Evolutionary conservation across 2,113 vertebrate genomes (phyloP), one percentile per base, ranked within the genome.

Genomic region (Pluvianellus socialis): DNA sequence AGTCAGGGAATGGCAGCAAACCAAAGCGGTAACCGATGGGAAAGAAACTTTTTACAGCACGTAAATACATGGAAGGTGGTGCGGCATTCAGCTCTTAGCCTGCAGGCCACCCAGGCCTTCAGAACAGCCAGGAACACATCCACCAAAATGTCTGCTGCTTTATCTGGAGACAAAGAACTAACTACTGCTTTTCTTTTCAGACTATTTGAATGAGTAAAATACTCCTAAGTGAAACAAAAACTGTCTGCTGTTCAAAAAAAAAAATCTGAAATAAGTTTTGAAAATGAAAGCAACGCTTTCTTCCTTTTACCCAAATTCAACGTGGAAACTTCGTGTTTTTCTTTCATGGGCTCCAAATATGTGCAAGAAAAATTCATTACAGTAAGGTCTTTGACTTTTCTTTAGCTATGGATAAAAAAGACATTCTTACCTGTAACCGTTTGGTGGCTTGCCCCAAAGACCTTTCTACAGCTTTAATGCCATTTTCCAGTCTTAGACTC

Each of bases 381-480:
- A 16, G 24, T 35, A 35, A 88, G 3, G 7, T 53, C 49, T 81
- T 65, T 55, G 19, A 49, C 62, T 77, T 73, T 22, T 38, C 16
- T 53, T 35, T 44, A 26, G 7, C 45, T 35, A 75, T 1, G 2
- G 12, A 77, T 61, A 52, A 86, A 86, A 47, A 30, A 26, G 10
- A 24, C 17, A 9, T 32, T 77, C 97, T 98, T 95, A 99, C 99
- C 99, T 99, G 99, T 72, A 99, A 91, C 88, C 99, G 98, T 92
- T 98, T 99, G 96, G 98, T 98, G 68, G 98, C 99, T 96, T 99
- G 99, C 72, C 98, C 98, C 42, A 99, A 97, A 15, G 99, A 99
- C 58, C 99, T 96, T 84, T 99, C 99, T 80, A 99, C 98, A 5
- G 99, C 99, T 94, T 99, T 98, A 96, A 99, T 99, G 88, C 99